Evolutionary conservation across 1,140 invertebrate genomes (phyloP).

Genomic region (Parapsyche elsis): DNA sequence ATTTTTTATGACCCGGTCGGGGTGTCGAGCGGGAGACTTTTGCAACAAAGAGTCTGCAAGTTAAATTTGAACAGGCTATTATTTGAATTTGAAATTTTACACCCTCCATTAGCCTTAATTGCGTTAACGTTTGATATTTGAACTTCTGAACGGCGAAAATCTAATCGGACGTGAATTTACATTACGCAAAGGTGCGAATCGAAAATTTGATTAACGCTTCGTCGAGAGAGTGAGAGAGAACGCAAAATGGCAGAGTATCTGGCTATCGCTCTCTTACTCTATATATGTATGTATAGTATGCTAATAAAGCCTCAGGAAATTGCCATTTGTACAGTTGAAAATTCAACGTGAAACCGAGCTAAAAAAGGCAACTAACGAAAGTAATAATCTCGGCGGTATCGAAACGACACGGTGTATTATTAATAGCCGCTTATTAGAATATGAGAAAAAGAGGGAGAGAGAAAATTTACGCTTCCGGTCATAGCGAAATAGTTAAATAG

Average conservation of each 20-base stretch:
- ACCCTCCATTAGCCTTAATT: slow-evolving; percentile 33
- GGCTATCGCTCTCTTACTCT: not conserved
- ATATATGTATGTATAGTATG: not conserved
- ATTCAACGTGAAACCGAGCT: not conserved
- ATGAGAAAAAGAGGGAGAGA: too few species aligned
- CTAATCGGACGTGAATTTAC: slow-evolving; percentile 33
- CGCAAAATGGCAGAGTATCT: not conserved
- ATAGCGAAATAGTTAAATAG: too few species aligned
- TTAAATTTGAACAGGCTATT: slow-evolving; percentile 17
- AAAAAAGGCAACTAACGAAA: not conserved
- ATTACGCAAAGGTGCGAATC: slow-evolving; percentile 33
- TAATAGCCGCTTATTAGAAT: too few species aligned
- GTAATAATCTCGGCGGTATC: too few species aligned
- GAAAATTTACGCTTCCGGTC: too few species aligned
- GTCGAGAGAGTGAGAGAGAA: not conserved
- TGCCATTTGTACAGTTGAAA: slow-evolving; percentile 4
- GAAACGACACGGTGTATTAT: too few species aligned
- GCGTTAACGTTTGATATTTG: slow-evolving; percentile 30
- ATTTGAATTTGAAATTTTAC: slow-evolving; percentile 34
- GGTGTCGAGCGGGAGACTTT: too few species aligned
- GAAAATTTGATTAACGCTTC: slow-evolving; percentile 26
- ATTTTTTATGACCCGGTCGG: too few species aligned
- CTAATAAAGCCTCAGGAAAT: not conserved
- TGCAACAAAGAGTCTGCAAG: slow-evolving; percentile 6
- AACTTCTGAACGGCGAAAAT: slow-evolving; percentile 24